Percentiles rank a stretch among this genome's conserved stretches.
These are phyloP conservation scores for Lordiphosa clarofinis DNA, from an alignment of 1,140 invertebrate genomes.

Conservation along the genomic window DNA sequence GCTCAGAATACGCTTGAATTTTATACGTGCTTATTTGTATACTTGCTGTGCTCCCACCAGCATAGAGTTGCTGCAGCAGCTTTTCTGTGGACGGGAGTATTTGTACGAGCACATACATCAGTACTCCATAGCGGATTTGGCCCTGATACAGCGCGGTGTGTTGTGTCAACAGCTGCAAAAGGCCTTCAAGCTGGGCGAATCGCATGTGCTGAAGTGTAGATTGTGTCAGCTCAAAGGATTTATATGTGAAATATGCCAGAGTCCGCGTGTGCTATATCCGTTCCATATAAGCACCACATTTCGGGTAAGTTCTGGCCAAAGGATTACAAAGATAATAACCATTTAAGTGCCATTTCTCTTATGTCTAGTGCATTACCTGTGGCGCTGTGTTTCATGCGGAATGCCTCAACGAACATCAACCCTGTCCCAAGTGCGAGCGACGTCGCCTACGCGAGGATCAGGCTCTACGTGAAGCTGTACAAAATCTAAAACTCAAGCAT, in stretches of 20 bases:
- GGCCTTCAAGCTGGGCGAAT: conserved; percentile 88
- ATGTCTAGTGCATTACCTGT: conserved; percentile 86
- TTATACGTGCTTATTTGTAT: conserved; percentile 92
- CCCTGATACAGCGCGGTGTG: conserved; percentile 87
- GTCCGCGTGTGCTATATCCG: conserved; percentile 93
- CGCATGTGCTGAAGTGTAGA: conserved; percentile 91
- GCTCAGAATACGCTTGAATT: conserved; percentile 90
- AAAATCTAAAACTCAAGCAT: conserved; percentile 47
- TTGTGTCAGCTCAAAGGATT: conserved; percentile 95
- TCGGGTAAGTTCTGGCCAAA: conserved; percentile 81
- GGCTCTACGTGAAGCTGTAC: conserved; percentile 81
- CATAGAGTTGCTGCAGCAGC: conserved; percentile 90
- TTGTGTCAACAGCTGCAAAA: conserved; percentile 89
- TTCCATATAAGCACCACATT: conserved; percentile 93
- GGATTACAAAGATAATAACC: background rate
- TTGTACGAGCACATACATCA: conserved; percentile 94
- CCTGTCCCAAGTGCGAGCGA: conserved; percentile 92
- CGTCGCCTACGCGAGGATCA: conserved; percentile 83
- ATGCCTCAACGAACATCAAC: conserved; percentile 88
- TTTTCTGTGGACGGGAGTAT: conserved; percentile 92
- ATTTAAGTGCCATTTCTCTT: conserved; percentile 59
- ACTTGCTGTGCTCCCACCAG: conserved; percentile 92
- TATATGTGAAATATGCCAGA: conserved; percentile 95
- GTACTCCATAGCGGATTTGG: conserved; percentile 91
- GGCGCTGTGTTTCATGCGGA: conserved; percentile 91